These are phyloP conservation scores for Aphelinus certus DNA, from an alignment of 1,140 invertebrate species.

Conservation along the genomic window DNA sequence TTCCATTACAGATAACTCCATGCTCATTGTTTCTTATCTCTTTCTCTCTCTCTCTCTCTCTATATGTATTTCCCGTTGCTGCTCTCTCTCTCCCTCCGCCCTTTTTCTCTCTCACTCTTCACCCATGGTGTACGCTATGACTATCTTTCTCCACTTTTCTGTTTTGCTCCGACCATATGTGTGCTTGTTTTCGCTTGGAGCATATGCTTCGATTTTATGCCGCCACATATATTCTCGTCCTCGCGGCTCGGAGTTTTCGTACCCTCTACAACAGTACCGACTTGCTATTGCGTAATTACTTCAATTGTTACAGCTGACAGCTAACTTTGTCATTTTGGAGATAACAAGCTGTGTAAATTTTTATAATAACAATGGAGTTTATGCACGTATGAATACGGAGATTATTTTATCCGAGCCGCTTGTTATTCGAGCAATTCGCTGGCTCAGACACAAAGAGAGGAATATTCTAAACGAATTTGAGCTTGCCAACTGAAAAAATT, in stretches of 20 bases:
- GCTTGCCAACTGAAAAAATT: too few relatives aligned
- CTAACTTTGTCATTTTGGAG: background rate
- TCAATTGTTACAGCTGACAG: background rate
- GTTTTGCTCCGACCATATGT: background rate
- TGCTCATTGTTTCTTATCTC: conserved; percentile 59
- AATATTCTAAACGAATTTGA: too few relatives aligned
- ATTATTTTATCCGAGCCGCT: too few relatives aligned
- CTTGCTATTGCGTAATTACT: conserved; percentile 9
- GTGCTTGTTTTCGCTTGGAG: too few relatives aligned
- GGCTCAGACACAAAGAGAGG: too few relatives aligned
- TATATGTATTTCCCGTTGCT: conserved; percentile 4
- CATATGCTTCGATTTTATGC: too few relatives aligned
- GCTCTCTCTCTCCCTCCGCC: background rate
- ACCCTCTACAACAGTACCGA: background rate
- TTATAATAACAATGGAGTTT: too few relatives aligned
- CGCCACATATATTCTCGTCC: too few relatives aligned
- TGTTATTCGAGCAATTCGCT: too few relatives aligned
- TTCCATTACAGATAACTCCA: conserved; percentile 67
- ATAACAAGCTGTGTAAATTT: background rate
- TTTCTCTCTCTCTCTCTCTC: background rate
- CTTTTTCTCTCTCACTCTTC: background rate
- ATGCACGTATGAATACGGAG: too few relatives aligned
- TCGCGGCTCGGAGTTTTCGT: too few relatives aligned
- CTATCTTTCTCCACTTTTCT: conserved; percentile 9
- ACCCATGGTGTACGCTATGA: background rate